A percentile compares a stretch with the other conserved stretches of the same genome.
These are phyloP conservation scores for Xiphophorus couchianus DNA, from an alignment of 2,113 vertebrate species.

Conservation along the genomic window DNA sequence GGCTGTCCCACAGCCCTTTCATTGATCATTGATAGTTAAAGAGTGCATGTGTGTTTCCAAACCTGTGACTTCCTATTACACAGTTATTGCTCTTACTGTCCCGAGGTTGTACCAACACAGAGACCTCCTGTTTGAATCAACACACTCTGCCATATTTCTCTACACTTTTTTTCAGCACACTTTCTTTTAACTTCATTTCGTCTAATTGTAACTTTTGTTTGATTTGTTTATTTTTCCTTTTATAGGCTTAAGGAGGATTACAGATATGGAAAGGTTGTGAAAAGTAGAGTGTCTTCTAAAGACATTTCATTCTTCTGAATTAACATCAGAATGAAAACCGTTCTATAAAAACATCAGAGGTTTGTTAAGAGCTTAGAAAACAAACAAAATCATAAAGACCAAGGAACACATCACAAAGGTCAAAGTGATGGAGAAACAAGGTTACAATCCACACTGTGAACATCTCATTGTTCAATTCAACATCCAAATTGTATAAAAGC, in stretches of 20 bases:
- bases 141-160: constrained; percentile 3
- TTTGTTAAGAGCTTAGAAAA: background rate
- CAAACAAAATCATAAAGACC: background rate
- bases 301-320: background rate
- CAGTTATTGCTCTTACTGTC: constrained; percentile 30
- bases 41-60: constrained; percentile 12
- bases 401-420: background rate
- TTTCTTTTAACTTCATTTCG: constrained; percentile 29
- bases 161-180: background rate
- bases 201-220: constrained; percentile 11
- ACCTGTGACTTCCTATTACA: constrained; percentile 12
- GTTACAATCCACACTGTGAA: too few species aligned
- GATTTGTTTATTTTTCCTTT: background rate
- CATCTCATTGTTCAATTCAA: too few species aligned
- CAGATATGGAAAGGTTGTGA: background rate
- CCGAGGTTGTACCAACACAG: constrained; percentile 8
- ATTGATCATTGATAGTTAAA: constrained; percentile 47
- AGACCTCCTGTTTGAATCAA: constrained; percentile 22
- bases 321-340: background rate
- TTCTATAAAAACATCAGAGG: background rate
- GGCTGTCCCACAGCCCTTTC: constrained; percentile 34
- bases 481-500: too few species aligned
- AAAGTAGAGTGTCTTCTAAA: background rate
- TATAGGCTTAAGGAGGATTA: background rate
- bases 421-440: too few species aligned